Base-by-base conservation (phyloP, 2,888 invertebrate species). In the Anthrax anthrax region DNA sequence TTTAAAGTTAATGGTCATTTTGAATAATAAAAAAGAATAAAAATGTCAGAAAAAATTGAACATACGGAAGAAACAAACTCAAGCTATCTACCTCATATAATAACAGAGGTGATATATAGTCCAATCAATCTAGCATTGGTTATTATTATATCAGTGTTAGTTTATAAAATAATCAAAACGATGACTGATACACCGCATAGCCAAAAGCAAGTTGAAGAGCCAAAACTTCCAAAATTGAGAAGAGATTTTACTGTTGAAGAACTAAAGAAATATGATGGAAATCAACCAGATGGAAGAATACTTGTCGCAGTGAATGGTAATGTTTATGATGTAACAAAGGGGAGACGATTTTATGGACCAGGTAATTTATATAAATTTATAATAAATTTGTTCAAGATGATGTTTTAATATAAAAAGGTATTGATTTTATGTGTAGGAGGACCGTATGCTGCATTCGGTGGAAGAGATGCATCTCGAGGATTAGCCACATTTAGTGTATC, bases 381-480 rank as follows among this genome's bases (percentile, higher is more conserved):
- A 10, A n/a, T 4, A 34, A 34, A 10, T 10, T 10, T 34, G 12
- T 14, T 9, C 12, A 1, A 14, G 4, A 5, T 4, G n/a, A 1
- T 14, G 8, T 34, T 2, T 36, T 36, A 12, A 16, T 8, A 36
- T 16, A 6, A 16, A 36, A 16, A n/a, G 3, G 37, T 37, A 37
- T 45, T 42, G 44, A 29, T 45, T 42, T 46, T 45, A 37, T 23
- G 58, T 61, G 46, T 52, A 95, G 94, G 87, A 60, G 95, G 91
- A 47, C 91, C 91, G 29, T 97, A 97, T 72, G 81, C 88, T 47
- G 82, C 87, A 18, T 95, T 96, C 69, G 96, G 89, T 53, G 97
- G 96, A 8, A 79, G 83, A 56, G 96, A 97, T 76, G 96, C 95
- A 42, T 91, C 95, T 6, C 76, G 96, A 64, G 92, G 92, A 37